Percentiles rank a stretch among this genome's conserved stretches.
Conservation (phyloP, 2,113 vertebrate species). For the Elachura formosa region DNA sequence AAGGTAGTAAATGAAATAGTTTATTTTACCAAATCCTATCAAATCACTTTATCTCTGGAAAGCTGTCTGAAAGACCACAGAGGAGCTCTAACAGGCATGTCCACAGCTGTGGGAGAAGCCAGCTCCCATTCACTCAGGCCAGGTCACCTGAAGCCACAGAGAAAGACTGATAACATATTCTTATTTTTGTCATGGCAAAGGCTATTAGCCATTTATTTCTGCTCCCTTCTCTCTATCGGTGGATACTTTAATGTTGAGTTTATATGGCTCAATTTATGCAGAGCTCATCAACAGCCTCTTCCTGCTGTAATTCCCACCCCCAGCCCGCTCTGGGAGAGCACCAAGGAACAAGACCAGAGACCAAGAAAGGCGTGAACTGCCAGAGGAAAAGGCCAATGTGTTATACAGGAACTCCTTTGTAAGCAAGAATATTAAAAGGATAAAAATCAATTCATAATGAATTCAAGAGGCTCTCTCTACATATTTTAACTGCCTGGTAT, state of each 20-base stretch:
- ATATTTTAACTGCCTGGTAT: not conserved
- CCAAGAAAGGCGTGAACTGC: not conserved
- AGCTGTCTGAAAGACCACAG: not conserved
- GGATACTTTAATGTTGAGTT: not conserved
- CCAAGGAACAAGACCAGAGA: not conserved
- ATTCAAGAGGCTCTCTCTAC: not conserved
- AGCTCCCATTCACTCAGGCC: not conserved
- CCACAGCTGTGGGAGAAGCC: not conserved
- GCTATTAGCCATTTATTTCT: not conserved
- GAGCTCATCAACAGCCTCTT: not conserved
- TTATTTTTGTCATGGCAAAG: not conserved
- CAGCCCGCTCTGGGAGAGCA: not conserved
- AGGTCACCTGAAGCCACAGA: not conserved
- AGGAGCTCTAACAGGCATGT: not conserved
- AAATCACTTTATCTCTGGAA: not conserved
- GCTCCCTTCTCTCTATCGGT: not conserved
- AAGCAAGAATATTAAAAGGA: conserved; percentile 11
- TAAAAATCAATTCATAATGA: not conserved
- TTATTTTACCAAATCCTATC: not conserved
- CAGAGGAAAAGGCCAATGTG: not conserved
- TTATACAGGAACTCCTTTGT: not conserved
- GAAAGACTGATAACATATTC: not conserved
- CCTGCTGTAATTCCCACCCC: not conserved
- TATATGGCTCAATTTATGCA: not conserved
- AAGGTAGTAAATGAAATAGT: not conserved